A percentile compares a stretch with the other conserved stretches of the same genome.
These are phyloP conservation scores for Lasioglossum marginatum DNA, from an alignment of 2,888 invertebrate species.

Conservation along the genomic window DNA sequence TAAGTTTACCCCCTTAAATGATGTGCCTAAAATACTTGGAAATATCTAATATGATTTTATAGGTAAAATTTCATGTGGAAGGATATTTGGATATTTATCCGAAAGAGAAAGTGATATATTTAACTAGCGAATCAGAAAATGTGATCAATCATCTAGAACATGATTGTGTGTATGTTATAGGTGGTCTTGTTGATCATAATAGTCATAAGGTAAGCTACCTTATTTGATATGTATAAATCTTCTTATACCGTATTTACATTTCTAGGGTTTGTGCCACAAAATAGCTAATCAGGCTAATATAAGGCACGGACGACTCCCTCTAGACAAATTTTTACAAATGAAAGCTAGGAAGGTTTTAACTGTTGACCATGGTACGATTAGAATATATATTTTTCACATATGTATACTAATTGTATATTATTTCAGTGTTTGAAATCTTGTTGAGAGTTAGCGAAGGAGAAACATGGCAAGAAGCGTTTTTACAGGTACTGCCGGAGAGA, in stretches of 20 bases:
- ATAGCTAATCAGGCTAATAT: slow-evolving; percentile 92
- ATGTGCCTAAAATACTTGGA: neutral
- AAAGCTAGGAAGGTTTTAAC: slow-evolving; percentile 97
- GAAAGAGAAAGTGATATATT: slow-evolving; percentile 93
- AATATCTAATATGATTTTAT: slow-evolving; percentile 64
- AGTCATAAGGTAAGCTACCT: slow-evolving; percentile 90
- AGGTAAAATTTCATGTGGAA: slow-evolving; percentile 90
- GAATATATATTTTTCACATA: neutral
- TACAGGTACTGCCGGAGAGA: slow-evolving; percentile 91
- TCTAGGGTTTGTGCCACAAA: slow-evolving; percentile 92
- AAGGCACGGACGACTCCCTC: slow-evolving; percentile 93
- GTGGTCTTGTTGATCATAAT: slow-evolving; percentile 99
- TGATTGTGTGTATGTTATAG: slow-evolving; percentile 95
- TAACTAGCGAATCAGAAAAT: slow-evolving; percentile 97
- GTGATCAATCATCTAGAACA: slow-evolving; percentile 90
- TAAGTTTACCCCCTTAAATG: neutral
- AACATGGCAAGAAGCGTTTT: slow-evolving; percentile 92
- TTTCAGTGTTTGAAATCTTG: slow-evolving; percentile 93
- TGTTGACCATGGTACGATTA: slow-evolving; percentile 94
- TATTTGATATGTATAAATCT: slow-evolving; percentile 16
- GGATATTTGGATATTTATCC: slow-evolving; percentile 90
- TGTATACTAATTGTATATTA: slow-evolving; percentile 28
- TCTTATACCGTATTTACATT: slow-evolving; percentile 45
- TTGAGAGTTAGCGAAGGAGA: slow-evolving; percentile 91
- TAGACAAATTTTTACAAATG: slow-evolving; percentile 95